Conservation (phyloP, 2,113 vertebrate genomes). For the Castor canadensis region DNA sequence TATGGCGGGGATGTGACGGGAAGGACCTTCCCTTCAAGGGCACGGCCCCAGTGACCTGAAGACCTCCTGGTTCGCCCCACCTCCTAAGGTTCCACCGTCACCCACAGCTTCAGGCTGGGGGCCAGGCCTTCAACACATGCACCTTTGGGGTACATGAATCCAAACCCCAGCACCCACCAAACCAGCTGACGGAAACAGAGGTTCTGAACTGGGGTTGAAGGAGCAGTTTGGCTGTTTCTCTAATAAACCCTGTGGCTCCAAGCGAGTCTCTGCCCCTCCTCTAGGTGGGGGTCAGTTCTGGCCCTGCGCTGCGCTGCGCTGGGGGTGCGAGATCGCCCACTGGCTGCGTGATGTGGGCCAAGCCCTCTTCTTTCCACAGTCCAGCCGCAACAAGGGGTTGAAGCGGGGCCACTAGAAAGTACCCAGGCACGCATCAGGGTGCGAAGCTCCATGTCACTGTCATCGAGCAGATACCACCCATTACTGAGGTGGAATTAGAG, state of each 20-base stretch:
- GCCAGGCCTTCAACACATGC: neutral
- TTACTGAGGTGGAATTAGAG: rapidly evolving
- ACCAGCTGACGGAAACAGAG: neutral
- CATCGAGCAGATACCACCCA: too few species aligned
- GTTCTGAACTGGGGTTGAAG: neutral
- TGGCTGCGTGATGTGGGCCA: too few species aligned
- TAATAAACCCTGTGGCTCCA: rapidly evolving
- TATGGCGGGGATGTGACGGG: neutral
- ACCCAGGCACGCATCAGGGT: too few species aligned
- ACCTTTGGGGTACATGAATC: neutral
- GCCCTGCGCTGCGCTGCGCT: neutral
- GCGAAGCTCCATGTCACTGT: too few species aligned
- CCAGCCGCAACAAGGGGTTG: too few species aligned
- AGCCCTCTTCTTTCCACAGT: too few species aligned
- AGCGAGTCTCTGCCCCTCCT: neutral
- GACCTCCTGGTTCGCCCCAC: neutral
- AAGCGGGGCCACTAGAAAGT: too few species aligned
- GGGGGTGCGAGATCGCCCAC: too few species aligned
- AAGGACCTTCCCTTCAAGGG: neutral
- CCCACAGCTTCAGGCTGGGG: too few species aligned
- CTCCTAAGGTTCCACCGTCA: too few species aligned
- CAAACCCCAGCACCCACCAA: neutral
- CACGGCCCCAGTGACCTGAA: too few species aligned
- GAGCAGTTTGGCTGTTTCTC: neutral
- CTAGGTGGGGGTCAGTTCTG: neutral